Conservation (phyloP, 2,888 invertebrate species). For the Ectropis crepuscularia region DNA sequence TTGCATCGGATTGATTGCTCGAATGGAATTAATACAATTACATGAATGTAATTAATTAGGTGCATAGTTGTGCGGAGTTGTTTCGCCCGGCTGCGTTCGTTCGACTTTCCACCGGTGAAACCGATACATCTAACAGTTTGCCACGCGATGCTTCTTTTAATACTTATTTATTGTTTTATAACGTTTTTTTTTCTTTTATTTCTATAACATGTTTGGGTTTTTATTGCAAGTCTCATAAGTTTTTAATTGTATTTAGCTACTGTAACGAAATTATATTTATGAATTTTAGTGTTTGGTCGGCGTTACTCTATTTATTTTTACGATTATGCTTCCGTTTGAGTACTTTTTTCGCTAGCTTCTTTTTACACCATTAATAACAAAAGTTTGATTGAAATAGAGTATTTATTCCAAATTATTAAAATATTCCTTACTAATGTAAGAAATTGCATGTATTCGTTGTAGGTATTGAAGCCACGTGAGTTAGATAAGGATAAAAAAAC, state of each 20-base stretch:
- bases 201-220: not conserved
- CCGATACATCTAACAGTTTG: slow-evolving; percentile 62
- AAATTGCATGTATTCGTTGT: too few relatives aligned
- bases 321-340: not conserved
- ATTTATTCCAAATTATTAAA: too few relatives aligned
- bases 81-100: slow-evolving; percentile 69
- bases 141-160: slow-evolving; percentile 58
- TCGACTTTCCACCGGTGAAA: slow-evolving; percentile 78
- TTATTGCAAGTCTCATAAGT: slow-evolving; percentile 1
- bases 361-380: too few relatives aligned
- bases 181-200: slow-evolving; percentile 1
- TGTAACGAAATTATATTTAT: slow-evolving; percentile 4
- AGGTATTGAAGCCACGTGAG: too few relatives aligned
- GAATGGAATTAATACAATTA: slow-evolving; percentile 68
- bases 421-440: too few relatives aligned
- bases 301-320: not conserved
- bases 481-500: too few relatives aligned
- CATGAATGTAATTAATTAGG: slow-evolving; percentile 74
- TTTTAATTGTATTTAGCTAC: slow-evolving; percentile 15
- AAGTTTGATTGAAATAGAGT: too few relatives aligned
- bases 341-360: too few relatives aligned
- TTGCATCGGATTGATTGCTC: slow-evolving; percentile 62
- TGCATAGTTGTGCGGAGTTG: slow-evolving; percentile 71
- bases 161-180: slow-evolving; percentile 17
- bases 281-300: not conserved